Evolutionary conservation across 2,113 vertebrate genomes (phyloP), one percentile per base, ranked within the genome.

Genomic region (Anhinga rufa): DNA sequence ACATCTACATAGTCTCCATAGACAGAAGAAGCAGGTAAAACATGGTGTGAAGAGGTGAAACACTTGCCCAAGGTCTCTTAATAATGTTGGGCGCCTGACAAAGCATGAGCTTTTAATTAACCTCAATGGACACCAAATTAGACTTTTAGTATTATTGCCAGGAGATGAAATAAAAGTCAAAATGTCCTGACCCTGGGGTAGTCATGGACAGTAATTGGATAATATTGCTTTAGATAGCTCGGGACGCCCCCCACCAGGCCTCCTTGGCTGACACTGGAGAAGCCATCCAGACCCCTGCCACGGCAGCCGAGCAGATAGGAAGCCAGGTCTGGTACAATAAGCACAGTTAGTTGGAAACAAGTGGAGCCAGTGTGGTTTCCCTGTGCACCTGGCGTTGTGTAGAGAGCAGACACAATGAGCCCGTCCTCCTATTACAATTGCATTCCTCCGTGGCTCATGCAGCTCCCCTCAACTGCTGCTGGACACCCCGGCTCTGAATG

Each of bases 401-500:
- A 24, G 42, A 70, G 28, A 70, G 13, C 32, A 75, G 65, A 57
- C 38, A 17, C n/a, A 36, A 34, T 2, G 14, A 88, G 29, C n/a
- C 12, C n/a, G 46, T 88, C 18, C 42, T 36, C 26, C 21, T 51
- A 11, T 25, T 48, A 25, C 36, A 72, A 18, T 44, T 16, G 3
- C 4, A 1, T 48, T 51, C 28, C 46, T 51, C 29, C 2, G 0
- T 8, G 12, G 31, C 18, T 82, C 44, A 48, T 9, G 4, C 4
- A 10, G 42, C 54, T 85, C 46, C 26, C 13, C 83, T 42, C 19
- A 25, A 32, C 34, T 40, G 17, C 58, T 62, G 36, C 21, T 31
- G 46, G n/a, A n/a, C 46, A 48, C 26, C 25, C 26, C 3, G 1
- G 36, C 9, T 66, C 57, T 3, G 1, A 52, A 16, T 0, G 1